phyloP scores from a whole-genome alignment of 2,797 vertebrate species.

The Sorex maritimensis region DNA sequence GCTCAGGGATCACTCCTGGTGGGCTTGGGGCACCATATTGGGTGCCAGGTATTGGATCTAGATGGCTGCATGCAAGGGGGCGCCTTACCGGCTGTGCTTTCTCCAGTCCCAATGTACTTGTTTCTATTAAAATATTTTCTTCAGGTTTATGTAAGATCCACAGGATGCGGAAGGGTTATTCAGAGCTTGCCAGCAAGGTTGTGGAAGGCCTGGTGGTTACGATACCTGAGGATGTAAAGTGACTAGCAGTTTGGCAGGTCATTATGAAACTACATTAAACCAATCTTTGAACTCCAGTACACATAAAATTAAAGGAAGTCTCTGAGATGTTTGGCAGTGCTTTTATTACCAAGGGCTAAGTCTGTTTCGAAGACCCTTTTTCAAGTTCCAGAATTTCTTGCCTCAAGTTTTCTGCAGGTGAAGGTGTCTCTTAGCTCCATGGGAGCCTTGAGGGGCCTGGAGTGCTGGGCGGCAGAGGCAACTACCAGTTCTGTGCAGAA shows the following conservation, averaged over 20 bases:
- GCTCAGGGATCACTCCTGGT: too few relatives aligned
- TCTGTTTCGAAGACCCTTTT: constrained; percentile 76
- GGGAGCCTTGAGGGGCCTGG: constrained; percentile 55
- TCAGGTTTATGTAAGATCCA: constrained; percentile 65
- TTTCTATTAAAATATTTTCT: constrained; percentile 35
- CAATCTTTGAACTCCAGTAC: constrained; percentile 82
- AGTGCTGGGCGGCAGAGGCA: constrained; percentile 59
- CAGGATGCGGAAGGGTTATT: constrained; percentile 34
- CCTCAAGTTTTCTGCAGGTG: constrained; percentile 78
- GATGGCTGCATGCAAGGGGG: too few relatives aligned
- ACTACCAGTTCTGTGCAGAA: constrained; percentile 71
- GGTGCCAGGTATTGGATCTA: too few relatives aligned
- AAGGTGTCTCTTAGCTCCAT: constrained; percentile 71
- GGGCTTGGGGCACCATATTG: too few relatives aligned
- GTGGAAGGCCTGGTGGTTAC: constrained; percentile 79
- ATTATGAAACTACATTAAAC: constrained; percentile 81
- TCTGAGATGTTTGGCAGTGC: constrained; percentile 86
- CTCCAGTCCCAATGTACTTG: constrained; percentile 26
- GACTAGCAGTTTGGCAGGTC: constrained; percentile 84
- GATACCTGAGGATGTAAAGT: constrained; percentile 86
- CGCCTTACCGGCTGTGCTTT: too few relatives aligned
- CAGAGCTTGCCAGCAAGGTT: constrained; percentile 73
- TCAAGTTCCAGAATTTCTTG: constrained; percentile 80
- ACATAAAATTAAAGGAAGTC: constrained; percentile 75
- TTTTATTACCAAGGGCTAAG: constrained; percentile 78